A percentile compares a stretch with the other conserved stretches of the same genome.
phyloP scores from a whole-genome alignment of 2,888 invertebrate genomes.

The Dione juno region DNA sequence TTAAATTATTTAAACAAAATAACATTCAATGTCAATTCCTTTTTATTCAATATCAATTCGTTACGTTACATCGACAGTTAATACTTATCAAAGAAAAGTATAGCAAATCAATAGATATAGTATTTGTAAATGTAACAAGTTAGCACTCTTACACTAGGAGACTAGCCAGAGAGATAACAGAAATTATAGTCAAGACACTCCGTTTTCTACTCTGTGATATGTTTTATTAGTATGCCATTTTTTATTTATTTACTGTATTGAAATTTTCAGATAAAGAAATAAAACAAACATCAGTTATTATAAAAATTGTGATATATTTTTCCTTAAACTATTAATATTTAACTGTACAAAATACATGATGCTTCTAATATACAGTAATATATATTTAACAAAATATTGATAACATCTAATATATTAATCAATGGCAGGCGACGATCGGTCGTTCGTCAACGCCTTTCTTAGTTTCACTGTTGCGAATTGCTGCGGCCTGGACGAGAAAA shows the following conservation, averaged over 20 bases:
- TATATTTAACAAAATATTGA: conserved; percentile 78
- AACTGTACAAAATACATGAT: conserved; percentile 83
- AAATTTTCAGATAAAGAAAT: conserved; percentile 36
- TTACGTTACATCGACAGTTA: too few relatives aligned
- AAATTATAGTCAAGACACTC: too few relatives aligned
- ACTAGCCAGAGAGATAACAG: too few relatives aligned
- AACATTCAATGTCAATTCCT: too few relatives aligned
- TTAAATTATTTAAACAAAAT: too few relatives aligned
- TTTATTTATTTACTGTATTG: not conserved
- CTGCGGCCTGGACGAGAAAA: conserved; percentile 87
- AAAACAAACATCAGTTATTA: conserved; percentile 67
- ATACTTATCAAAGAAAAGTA: too few relatives aligned
- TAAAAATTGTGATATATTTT: conserved; percentile 83
- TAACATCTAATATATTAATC: conserved; percentile 72
- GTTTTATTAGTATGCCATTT: not conserved
- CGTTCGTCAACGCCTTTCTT: conserved; percentile 93
- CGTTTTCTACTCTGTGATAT: not conserved
- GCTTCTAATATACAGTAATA: conserved; percentile 77
- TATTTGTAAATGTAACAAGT: too few relatives aligned
- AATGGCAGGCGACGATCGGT: conserved; percentile 91
- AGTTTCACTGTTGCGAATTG: conserved; percentile 95
- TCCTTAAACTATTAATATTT: conserved; percentile 84
- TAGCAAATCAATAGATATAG: too few relatives aligned
- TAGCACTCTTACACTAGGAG: too few relatives aligned
- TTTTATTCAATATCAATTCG: too few relatives aligned